These are phyloP conservation scores for Hippocampus kuda DNA, from an alignment of 2,797 vertebrate genomes.

Conservation along the genomic window DNA sequence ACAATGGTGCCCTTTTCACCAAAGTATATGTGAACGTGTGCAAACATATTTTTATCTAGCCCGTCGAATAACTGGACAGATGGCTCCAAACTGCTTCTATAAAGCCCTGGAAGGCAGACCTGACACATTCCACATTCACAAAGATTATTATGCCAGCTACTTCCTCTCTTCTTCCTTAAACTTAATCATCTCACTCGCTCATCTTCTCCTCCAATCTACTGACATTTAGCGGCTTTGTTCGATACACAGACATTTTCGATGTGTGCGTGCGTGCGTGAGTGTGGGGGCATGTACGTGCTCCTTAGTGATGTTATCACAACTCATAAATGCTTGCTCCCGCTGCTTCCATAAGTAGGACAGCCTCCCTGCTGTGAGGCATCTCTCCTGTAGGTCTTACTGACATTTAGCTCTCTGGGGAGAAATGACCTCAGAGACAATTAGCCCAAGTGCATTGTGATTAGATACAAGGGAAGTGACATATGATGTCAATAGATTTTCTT, in stretches of 20 bases:
- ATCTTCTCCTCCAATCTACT: conserved; percentile 22
- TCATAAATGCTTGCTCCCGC: conserved; percentile 31
- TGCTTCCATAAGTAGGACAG: conserved; percentile 38
- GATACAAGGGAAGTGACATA: conserved; percentile 24
- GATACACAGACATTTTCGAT: conserved; percentile 15
- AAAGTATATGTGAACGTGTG: conserved; percentile 35
- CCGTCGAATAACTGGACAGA: conserved; percentile 43
- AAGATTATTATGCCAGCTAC: conserved; percentile 50
- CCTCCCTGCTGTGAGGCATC: conserved; percentile 22
- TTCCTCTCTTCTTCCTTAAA: conserved; percentile 33
- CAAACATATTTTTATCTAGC: conserved; percentile 39
- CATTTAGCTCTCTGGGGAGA: conserved; percentile 41
- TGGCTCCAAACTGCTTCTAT: conserved; percentile 61
- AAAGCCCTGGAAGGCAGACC: conserved; percentile 55
- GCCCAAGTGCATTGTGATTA: conserved; percentile 34
- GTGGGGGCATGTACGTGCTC: background rate
- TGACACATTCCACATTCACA: conserved; percentile 56
- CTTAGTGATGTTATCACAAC: conserved; percentile 35
- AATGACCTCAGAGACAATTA: conserved; percentile 44
- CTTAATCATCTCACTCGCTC: conserved; percentile 23
- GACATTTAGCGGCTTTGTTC: conserved; percentile 40
- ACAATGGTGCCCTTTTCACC: conserved; percentile 26
- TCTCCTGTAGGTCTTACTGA: conserved; percentile 50
- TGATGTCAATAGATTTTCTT: conserved; percentile 31
- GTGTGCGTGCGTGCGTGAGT: conserved; percentile 9